These are phyloP conservation scores for Acronicta leporina DNA, from an alignment of 2,888 invertebrate genomes.

Conservation along the genomic window DNA sequence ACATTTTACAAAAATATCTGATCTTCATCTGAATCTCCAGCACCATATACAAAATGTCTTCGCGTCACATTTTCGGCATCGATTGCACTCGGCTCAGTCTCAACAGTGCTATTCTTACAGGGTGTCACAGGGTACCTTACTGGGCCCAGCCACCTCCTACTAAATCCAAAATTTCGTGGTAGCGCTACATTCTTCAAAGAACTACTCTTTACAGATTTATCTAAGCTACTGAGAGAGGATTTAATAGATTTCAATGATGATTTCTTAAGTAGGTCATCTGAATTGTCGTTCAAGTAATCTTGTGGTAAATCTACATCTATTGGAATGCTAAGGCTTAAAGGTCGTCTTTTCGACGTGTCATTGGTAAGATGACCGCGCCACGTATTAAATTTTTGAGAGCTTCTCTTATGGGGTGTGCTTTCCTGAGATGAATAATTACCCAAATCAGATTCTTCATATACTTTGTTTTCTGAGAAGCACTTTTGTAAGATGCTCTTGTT, in stretches of 20 bases:
- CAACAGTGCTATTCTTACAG: slow-evolving; percentile 82
- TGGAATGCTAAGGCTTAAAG: slow-evolving; percentile 84
- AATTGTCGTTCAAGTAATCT: slow-evolving; percentile 72
- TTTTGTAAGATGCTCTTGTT: slow-evolving; percentile 75
- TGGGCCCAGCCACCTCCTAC: slow-evolving; percentile 90
- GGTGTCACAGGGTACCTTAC: slow-evolving; percentile 91
- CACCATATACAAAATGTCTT: slow-evolving; percentile 85
- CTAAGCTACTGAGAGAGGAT: slow-evolving; percentile 78
- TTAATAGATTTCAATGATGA: slow-evolving; percentile 82
- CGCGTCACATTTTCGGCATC: slow-evolving; percentile 76
- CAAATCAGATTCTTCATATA: slow-evolving; percentile 76
- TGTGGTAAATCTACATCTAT: slow-evolving; percentile 77
- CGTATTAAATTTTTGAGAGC: slow-evolving; percentile 78
- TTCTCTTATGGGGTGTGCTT: slow-evolving; percentile 76
- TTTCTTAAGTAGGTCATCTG: slow-evolving; percentile 70
- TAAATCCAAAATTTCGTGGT: slow-evolving; percentile 89
- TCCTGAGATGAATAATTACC: slow-evolving; percentile 79
- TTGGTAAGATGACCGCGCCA: slow-evolving; percentile 78
- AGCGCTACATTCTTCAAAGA: slow-evolving; percentile 84
- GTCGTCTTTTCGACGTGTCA: slow-evolving; percentile 76
- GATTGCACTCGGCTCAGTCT: slow-evolving; percentile 71
- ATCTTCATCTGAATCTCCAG: slow-evolving; percentile 90
- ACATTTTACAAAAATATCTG: slow-evolving; percentile 90
- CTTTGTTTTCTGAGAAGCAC: slow-evolving; percentile 80
- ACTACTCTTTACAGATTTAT: slow-evolving; percentile 74